Conservation (phyloP, 2,797 vertebrate genomes). For the Platyrinchus mystaceus region DNA sequence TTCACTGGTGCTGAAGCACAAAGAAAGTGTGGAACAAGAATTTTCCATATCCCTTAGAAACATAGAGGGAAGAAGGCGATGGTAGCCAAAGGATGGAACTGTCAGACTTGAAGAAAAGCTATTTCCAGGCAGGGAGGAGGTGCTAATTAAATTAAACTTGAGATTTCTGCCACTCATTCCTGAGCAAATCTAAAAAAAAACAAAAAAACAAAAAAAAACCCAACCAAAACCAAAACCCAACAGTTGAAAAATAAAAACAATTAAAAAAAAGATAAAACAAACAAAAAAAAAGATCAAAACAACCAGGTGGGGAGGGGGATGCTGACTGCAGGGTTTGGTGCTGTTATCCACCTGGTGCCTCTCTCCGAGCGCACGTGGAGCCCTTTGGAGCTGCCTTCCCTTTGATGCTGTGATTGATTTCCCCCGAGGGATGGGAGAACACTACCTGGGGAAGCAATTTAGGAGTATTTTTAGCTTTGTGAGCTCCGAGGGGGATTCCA, state of each 20-base stretch:
- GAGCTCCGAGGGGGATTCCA: slow-evolving; percentile 9
- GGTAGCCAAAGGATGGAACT: slow-evolving; percentile 41
- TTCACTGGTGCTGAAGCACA: background rate
- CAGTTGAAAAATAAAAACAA: background rate
- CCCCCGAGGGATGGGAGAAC: slow-evolving; percentile 50
- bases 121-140: slow-evolving; percentile 47
- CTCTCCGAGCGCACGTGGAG: rapidly evolving
- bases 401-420: slow-evolving; percentile 72
- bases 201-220: background rate
- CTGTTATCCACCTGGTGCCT: background rate
- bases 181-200: background rate
- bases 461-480: slow-evolving; percentile 56
- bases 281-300: background rate
- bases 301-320: background rate
- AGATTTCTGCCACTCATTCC: background rate
- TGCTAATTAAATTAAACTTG: slow-evolving; percentile 58
- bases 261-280: background rate
- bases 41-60: slow-evolving; percentile 51
- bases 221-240: background rate
- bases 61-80: slow-evolving; percentile 44
- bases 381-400: slow-evolving; percentile 64
- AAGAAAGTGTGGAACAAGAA: slow-evolving; percentile 17
- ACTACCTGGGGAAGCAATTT: slow-evolving; percentile 67
- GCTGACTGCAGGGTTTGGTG: background rate
- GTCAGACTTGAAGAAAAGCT: slow-evolving; percentile 26